Conservation (phyloP, 2,113 vertebrate species). For the Stomatorhinus ivindoensis region DNA sequence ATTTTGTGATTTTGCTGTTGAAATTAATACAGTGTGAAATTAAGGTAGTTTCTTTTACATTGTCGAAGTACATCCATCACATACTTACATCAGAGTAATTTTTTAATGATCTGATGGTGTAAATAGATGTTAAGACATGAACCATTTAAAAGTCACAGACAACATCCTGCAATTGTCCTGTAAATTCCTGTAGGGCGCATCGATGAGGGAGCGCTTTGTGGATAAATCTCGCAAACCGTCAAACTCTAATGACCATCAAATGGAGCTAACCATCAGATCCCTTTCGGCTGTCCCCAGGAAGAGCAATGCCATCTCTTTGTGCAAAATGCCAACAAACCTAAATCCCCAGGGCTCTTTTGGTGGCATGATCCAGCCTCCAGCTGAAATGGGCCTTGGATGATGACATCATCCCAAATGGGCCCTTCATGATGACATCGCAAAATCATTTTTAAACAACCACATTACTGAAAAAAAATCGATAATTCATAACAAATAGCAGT, state of each 20-base stretch:
- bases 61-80: neutral
- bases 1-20: neutral
- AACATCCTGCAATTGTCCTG: neutral
- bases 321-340: neutral
- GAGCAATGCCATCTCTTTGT: neutral
- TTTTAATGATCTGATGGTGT: neutral
- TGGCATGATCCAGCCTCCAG: neutral
- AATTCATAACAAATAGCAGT: neutral
- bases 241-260: neutral
- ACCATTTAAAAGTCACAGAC: neutral
- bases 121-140: neutral
- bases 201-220: neutral
- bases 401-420: neutral
- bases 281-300: neutral
- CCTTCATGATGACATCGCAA: neutral
- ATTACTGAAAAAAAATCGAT: neutral
- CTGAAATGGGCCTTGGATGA: neutral
- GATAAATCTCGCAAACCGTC: neutral
- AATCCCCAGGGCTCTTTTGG: neutral
- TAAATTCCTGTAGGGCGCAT: neutral
- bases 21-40: neutral
- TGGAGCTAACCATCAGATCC: neutral
- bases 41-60: neutral
- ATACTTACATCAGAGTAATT: neutral
- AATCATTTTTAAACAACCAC: neutral